Evolutionary conservation across 2,888 invertebrate genomes (phyloP).

Genomic region (Zygaena filipendulae): DNA sequence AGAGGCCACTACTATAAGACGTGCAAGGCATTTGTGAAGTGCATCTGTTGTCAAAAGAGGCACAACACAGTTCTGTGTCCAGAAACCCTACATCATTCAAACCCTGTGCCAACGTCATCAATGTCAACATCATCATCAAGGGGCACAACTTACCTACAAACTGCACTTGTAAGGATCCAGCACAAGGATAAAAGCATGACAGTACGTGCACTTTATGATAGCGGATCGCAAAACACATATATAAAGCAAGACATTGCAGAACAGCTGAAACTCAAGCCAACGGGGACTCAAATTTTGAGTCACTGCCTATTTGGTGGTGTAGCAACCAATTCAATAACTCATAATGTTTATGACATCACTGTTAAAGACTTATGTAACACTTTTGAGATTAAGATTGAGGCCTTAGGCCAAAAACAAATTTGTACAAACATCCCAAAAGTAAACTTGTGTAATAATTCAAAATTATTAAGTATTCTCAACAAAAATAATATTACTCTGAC

Average conservation of each 20-base stretch:
- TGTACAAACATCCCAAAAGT: background rate
- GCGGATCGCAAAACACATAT: background rate
- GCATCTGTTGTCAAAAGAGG: background rate
- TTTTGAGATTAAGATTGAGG: background rate
- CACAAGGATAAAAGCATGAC: too few relatives aligned
- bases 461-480: background rate
- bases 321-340: background rate
- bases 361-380: background rate
- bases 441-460: background rate
- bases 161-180: too few relatives aligned
- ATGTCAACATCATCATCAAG: too few relatives aligned
- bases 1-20: background rate
- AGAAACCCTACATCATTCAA: too few relatives aligned
- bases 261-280: background rate
- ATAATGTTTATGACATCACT: background rate
- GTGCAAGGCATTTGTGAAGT: background rate
- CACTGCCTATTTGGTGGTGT: slow-evolving; percentile 1
- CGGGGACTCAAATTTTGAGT: background rate
- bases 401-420: background rate
- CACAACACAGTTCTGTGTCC: background rate
- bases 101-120: too few relatives aligned
- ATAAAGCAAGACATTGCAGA: background rate
- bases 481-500: background rate
- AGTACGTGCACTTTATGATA: slow-evolving; percentile 1
- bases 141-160: too few relatives aligned